Percentiles rank a stretch among this genome's conserved stretches.
Conservation (phyloP, 2,888 invertebrate genomes). For the Arenicola marina region DNA sequence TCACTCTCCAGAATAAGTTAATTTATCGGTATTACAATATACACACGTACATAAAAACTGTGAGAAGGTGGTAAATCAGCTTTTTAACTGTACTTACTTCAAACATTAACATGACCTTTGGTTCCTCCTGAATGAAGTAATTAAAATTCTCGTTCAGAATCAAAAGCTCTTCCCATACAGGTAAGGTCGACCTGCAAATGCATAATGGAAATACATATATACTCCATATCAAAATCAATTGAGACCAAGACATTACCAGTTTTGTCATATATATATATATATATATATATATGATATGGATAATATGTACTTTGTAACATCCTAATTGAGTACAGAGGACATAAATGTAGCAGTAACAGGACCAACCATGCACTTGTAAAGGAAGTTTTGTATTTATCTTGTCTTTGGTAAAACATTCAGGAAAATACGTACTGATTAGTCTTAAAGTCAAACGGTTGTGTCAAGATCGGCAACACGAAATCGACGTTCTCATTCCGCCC, state of each 20-base stretch:
- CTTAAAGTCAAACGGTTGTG: slow-evolving; percentile 68
- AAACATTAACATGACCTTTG: slow-evolving; percentile 64
- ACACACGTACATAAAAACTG: too few relatives aligned
- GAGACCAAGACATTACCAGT: too few relatives aligned
- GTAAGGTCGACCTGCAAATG: slow-evolving; percentile 58
- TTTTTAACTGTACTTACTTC: slow-evolving; percentile 62
- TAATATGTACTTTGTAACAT: too few relatives aligned
- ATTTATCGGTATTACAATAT: too few relatives aligned
- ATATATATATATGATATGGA: too few relatives aligned
- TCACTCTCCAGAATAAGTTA: too few relatives aligned
- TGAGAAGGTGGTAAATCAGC: too few relatives aligned
- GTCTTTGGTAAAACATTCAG: neutral
- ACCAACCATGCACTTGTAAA: too few relatives aligned
- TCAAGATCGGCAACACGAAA: slow-evolving; percentile 68
- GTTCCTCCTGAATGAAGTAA: slow-evolving; percentile 59
- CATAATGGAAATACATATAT: too few relatives aligned
- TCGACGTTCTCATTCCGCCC: slow-evolving; percentile 57
- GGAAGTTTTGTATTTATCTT: too few relatives aligned
- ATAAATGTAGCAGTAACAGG: neutral
- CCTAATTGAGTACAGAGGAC: neutral
- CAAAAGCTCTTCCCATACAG: slow-evolving; percentile 72
- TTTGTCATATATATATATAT: too few relatives aligned
- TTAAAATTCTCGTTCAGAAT: slow-evolving; percentile 68
- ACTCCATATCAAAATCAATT: too few relatives aligned
- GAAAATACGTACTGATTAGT: slow-evolving; percentile 65